phyloP scores from a whole-genome alignment of 2,888 invertebrate species.

The Agrochola macilenta region DNA sequence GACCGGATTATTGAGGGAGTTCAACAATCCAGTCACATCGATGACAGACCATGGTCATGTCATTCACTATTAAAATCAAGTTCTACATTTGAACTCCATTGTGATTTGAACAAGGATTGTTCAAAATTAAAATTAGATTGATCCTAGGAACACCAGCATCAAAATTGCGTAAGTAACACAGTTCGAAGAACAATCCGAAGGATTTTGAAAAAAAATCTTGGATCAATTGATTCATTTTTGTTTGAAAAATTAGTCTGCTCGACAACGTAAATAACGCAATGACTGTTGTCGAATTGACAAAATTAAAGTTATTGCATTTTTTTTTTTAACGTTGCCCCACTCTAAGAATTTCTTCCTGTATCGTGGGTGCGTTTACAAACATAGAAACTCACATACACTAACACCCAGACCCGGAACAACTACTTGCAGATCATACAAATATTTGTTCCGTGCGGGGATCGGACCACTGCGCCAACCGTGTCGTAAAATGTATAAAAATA shows the following conservation, averaged over 20 bases:
- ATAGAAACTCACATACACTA: too few species aligned
- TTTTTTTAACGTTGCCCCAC: too few species aligned
- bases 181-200: not conserved
- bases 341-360: too few species aligned
- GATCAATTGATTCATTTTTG: not conserved
- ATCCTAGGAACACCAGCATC: too few species aligned
- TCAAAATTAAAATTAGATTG: not conserved
- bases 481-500: too few species aligned
- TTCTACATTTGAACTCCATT: not conserved
- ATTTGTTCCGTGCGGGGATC: too few species aligned
- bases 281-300: not conserved
- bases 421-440: too few species aligned
- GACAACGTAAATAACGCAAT: not conserved
- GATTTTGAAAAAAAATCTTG: not conserved
- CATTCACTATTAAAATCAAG: conserved; percentile 1
- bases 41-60: not conserved
- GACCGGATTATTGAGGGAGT: too few species aligned
- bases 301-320: not conserved
- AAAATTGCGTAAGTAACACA: not conserved
- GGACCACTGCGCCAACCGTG: too few species aligned
- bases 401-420: too few species aligned
- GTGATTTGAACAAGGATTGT: not conserved
- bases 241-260: not conserved
- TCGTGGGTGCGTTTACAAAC: too few species aligned
- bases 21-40: not conserved